These are phyloP conservation scores for Pseudorhombus dupliciocellatus DNA, from an alignment of 2,113 vertebrate species.

Conservation along the genomic window DNA sequence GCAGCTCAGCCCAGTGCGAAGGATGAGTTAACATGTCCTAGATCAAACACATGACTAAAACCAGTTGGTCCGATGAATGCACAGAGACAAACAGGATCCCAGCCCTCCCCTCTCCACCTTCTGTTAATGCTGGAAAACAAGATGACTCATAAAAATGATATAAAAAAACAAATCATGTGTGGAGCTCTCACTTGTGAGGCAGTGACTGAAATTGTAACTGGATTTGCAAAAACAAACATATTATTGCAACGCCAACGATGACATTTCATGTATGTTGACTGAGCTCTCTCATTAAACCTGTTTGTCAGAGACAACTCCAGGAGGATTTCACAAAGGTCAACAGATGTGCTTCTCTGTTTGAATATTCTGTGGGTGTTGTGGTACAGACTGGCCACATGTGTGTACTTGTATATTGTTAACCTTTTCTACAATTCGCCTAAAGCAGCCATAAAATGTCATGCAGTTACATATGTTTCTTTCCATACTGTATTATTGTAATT, in stretches of 20 bases:
- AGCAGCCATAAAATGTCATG: constrained; percentile 22
- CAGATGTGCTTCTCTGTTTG: constrained; percentile 9
- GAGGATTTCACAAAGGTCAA: constrained; percentile 38
- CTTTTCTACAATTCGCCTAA: constrained; percentile 19
- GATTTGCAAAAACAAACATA: background rate
- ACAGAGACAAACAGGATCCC: background rate
- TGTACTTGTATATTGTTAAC: constrained; percentile 24
- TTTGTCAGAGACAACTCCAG: constrained; percentile 13
- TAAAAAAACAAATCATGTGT: background rate
- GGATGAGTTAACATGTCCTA: background rate
- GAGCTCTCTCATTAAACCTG: constrained; percentile 22
- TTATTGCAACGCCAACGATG: background rate
- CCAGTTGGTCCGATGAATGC: background rate
- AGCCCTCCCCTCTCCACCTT: too few species aligned
- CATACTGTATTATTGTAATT: background rate
- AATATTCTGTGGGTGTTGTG: constrained; percentile 1
- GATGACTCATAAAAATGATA: too few species aligned
- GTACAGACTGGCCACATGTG: constrained; percentile 8
- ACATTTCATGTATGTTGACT: constrained; percentile 20
- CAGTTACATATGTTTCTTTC: constrained; percentile 4
- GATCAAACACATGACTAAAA: background rate
- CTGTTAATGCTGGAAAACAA: too few species aligned
- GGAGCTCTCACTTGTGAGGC: background rate
- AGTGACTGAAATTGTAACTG: background rate
- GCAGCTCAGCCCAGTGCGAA: background rate